These are phyloP conservation scores for Epinephelus cyanopodus DNA, from an alignment of 2,113 vertebrate species.

Conservation along the genomic window DNA sequence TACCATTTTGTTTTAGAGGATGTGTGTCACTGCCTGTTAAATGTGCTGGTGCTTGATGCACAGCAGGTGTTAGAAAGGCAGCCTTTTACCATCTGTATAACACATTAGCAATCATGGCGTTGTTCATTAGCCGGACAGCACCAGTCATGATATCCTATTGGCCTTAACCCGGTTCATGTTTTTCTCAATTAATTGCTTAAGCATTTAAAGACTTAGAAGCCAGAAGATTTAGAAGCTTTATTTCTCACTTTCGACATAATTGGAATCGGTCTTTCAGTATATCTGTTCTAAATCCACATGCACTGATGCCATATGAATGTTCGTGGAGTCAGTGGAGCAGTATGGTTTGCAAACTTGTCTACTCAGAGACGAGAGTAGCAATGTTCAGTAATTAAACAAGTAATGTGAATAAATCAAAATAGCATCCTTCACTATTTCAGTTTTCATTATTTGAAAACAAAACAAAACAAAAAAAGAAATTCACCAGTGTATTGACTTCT, in stretches of 20 bases:
- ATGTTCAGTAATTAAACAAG: slow-evolving; percentile 19
- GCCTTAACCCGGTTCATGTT: slow-evolving; percentile 22
- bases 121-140: slow-evolving; percentile 42
- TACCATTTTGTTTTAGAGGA: slow-evolving; percentile 32
- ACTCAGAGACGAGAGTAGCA: not conserved
- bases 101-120: slow-evolving; percentile 31
- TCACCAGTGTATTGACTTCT: not conserved
- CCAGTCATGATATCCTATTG: not conserved
- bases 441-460: slow-evolving; percentile 3
- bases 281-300: slow-evolving; percentile 7
- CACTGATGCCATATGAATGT: not conserved
- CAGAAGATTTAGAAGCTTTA: slow-evolving; percentile 6
- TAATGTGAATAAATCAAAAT: slow-evolving; percentile 22
- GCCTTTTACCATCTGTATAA: slow-evolving; percentile 62
- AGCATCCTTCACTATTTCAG: not conserved
- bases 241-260: slow-evolving; percentile 31
- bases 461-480: not conserved
- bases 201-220: not conserved
- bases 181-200: slow-evolving; percentile 12
- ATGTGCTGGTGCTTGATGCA: slow-evolving; percentile 51
- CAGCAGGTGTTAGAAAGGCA: slow-evolving; percentile 56
- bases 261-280: slow-evolving; percentile 5
- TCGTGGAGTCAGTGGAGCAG: not conserved
- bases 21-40: slow-evolving; percentile 57
- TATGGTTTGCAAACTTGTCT: slow-evolving; percentile 6